phyloP scores from a whole-genome alignment of 2,888 invertebrate species.

The Scaptomyza reducta region DNA sequence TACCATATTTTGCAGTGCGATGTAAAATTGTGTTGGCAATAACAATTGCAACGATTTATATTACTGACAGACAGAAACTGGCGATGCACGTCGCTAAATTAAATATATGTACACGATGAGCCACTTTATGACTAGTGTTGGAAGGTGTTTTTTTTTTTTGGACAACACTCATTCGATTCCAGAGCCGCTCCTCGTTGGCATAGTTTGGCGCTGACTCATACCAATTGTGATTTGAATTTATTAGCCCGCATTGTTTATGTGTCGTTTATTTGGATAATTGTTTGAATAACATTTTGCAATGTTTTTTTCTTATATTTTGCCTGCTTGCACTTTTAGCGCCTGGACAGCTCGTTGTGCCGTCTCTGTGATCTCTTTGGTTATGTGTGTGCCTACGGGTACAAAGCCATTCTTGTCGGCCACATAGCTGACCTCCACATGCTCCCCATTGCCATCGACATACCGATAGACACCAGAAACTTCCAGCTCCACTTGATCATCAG shows the following conservation, averaged over 20 bases:
- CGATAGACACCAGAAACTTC: slow-evolving; percentile 79
- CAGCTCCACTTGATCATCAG: slow-evolving; percentile 59
- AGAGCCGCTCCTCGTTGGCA: slow-evolving; percentile 66
- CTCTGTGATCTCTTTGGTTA: slow-evolving; percentile 62
- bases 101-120: slow-evolving; percentile 49
- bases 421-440: slow-evolving; percentile 77
- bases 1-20: slow-evolving; percentile 45
- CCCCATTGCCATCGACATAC: slow-evolving; percentile 75
- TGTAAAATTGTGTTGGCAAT: slow-evolving; percentile 36
- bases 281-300: slow-evolving; percentile 63
- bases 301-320: slow-evolving; percentile 1
- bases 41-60: slow-evolving; percentile 75
- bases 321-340: slow-evolving; percentile 19
- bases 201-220: slow-evolving; percentile 47
- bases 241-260: slow-evolving; percentile 47
- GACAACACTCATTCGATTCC: slow-evolving; percentile 14
- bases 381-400: slow-evolving; percentile 72
- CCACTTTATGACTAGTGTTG: slow-evolving; percentile 21
- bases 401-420: slow-evolving; percentile 81
- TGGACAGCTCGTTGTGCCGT: slow-evolving; percentile 42
- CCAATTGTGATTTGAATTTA: slow-evolving; percentile 61
- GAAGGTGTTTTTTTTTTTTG: slow-evolving; percentile 17
- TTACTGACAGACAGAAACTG: slow-evolving; percentile 69
- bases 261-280: slow-evolving; percentile 64
- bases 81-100: slow-evolving; percentile 39